A percentile compares a stretch with the other conserved stretches of the same genome.
phyloP scores from a whole-genome alignment of 2,888 invertebrate genomes.

The Polymixis lichenea region DNA sequence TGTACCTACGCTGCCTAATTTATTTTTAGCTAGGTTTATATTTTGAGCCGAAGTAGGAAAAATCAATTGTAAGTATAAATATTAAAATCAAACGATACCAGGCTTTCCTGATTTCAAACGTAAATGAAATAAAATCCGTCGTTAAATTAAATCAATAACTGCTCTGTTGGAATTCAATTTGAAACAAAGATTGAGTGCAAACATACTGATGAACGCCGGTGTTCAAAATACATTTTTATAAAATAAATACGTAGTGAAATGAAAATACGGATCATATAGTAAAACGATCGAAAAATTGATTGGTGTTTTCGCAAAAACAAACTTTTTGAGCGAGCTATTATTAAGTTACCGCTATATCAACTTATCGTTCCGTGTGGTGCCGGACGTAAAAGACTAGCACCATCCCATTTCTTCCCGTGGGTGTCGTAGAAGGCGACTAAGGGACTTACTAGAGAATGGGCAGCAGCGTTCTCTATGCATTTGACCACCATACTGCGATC shows the following conservation, averaged over 20 bases:
- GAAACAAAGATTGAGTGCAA: slow-evolving; percentile 62
- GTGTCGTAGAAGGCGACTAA: no score
- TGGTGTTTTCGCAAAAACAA: slow-evolving; percentile 36
- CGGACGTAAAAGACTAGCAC: no score
- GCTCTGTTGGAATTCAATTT: slow-evolving; percentile 56
- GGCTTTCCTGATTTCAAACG: slow-evolving; percentile 37
- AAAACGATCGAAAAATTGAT: slow-evolving; percentile 44
- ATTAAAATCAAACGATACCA: slow-evolving; percentile 26
- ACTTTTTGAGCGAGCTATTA: slow-evolving; percentile 13
- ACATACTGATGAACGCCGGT: slow-evolving; percentile 57
- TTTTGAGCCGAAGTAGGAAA: background rate
- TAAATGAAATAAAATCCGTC: slow-evolving; percentile 59
- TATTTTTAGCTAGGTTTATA: background rate
- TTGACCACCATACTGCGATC: no score
- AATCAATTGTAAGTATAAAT: slow-evolving; percentile 35
- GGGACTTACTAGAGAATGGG: no score
- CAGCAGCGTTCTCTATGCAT: no score
- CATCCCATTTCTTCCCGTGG: no score
- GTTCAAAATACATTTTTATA: slow-evolving; percentile 54
- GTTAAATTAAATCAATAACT: slow-evolving; percentile 58
- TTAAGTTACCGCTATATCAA: slow-evolving; percentile 3
- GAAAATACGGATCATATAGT: slow-evolving; percentile 49
- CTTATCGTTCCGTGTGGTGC: no score
- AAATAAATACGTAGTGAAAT: slow-evolving; percentile 43
- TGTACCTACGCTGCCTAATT: background rate